Base-by-base conservation (phyloP, 2,113 vertebrate genomes). In the Mesembrinibis cayennensis region DNA sequence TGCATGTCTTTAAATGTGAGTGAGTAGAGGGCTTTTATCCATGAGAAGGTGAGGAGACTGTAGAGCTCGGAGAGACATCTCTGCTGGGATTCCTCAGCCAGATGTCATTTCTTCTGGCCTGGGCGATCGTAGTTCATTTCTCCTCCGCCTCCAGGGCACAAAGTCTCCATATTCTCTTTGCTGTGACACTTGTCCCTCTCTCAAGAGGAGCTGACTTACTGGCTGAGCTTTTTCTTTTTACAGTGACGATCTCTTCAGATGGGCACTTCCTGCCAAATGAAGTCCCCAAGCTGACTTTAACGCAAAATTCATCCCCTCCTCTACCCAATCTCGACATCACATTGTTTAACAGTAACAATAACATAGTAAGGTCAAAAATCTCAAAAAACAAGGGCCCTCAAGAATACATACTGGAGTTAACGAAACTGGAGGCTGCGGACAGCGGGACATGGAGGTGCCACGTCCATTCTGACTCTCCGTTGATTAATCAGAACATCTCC, bases 1-100 rank as follows among this genome's bases (percentile, higher is more conserved):
- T 98, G 70, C 78, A 79, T 20, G 53, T 98, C 63, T 95, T 98
- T 27, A 13, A 66, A 62, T 8, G 98, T 98, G 93, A 98, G 98
- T 95, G 32, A 36, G 27, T 14, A 27, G 11, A 67, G 25, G 62
- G 38, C 12, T 77, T 81, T 45, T 58, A 45, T 50, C 27, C 36
- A 34, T 22, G 16, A 34, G 34, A 29, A 67, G 21, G 23, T 12
- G n/a, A 29, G 4, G 42, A 53, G 25, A 58, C 11, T 6, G 1
- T 8, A 42, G 71, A 58, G 10, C 53, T 10, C 5, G 1, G n/a
- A 56, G 40, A 50, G 50, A 70, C 6, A 7, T 32, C 40, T 69
- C 71, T 76, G 49, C 58, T 69, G 70, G 38, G 38, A n/a, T 89
- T 91, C 58, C 72, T 94, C 61, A 91, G 65, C 70, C 74, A 70